These are phyloP conservation scores for Clarias batrachus DNA, from an alignment of 2,113 vertebrate genomes.

Conservation along the genomic window DNA sequence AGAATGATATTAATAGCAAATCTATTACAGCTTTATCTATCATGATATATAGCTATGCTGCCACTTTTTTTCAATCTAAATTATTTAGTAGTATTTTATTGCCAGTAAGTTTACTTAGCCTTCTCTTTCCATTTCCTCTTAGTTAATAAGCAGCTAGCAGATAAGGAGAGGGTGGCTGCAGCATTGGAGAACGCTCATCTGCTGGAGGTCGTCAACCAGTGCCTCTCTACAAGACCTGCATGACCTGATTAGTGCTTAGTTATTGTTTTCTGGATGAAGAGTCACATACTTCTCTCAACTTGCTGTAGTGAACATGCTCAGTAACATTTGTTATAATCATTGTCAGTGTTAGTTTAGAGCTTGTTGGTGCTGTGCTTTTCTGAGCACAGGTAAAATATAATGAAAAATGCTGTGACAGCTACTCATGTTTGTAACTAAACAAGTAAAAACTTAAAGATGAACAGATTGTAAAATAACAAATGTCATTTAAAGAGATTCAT, in stretches of 20 bases:
- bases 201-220: conserved; percentile 97
- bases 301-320: neutral
- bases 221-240: conserved; percentile 73
- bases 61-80: neutral
- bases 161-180: conserved; percentile 95
- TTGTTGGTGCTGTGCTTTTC: neutral
- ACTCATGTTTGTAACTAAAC: neutral
- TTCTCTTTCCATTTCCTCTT: conserved; percentile 13
- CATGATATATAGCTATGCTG: neutral
- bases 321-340: neutral
- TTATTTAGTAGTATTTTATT: neutral
- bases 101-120: neutral
- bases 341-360: neutral
- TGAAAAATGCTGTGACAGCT: neutral
- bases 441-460: neutral
- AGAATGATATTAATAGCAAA: neutral
- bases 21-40: neutral
- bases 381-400: neutral
- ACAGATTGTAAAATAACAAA: neutral
- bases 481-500: neutral
- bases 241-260: conserved; percentile 44
- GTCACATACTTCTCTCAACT: neutral
- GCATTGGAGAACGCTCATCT: conserved; percentile 93
- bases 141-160: conserved; percentile 98
- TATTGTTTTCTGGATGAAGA: neutral